Conservation (phyloP, 1,140 invertebrate genomes). For the Neotoxoptera formosana region DNA sequence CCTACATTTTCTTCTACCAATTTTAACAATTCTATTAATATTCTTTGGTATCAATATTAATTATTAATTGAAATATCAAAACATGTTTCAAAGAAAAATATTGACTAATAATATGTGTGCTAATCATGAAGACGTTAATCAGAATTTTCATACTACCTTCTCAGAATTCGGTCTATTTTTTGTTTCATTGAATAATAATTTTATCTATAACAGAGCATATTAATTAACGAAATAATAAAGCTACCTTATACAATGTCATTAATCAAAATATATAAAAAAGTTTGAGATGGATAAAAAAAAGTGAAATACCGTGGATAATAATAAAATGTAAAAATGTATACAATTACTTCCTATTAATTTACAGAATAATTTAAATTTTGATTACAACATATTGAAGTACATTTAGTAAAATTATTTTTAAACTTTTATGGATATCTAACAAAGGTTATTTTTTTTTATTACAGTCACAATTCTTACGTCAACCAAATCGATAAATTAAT, state of each 20-base stretch:
- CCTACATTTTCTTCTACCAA: background rate
- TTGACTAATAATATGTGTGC: background rate
- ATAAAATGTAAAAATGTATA: background rate
- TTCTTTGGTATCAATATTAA: background rate
- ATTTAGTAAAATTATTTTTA: background rate
- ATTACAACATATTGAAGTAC: background rate
- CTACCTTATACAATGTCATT: background rate
- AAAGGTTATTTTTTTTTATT: background rate
- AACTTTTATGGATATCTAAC: background rate
- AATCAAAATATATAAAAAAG: background rate
- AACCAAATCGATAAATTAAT: background rate
- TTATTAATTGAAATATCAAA: background rate
- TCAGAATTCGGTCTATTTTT: background rate
- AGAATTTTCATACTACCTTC: conserved; percentile 25
- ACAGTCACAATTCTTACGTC: background rate
- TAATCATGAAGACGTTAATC: background rate
- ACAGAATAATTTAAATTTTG: background rate
- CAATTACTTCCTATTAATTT: background rate
- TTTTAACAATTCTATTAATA: background rate
- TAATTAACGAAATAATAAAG: background rate
- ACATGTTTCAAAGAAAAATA: background rate
- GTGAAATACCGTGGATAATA: background rate
- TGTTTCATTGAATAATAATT: background rate
- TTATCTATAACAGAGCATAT: background rate
- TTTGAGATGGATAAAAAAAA: background rate